Base-by-base conservation (phyloP, 2,797 vertebrate genomes). In the Platyrinchus mystaceus region DNA sequence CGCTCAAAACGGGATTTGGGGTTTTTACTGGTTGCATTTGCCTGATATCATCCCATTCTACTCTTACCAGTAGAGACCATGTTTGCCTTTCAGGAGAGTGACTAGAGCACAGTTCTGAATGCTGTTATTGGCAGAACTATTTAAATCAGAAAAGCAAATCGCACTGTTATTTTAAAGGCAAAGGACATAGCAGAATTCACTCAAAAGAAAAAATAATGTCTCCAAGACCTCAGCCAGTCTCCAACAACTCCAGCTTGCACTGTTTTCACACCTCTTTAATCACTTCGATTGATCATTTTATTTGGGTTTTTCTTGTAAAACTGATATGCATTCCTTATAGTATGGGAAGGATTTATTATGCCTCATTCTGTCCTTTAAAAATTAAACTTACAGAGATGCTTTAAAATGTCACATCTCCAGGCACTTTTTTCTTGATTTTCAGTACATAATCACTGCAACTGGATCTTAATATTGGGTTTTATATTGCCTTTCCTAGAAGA, bases 321-420 rank as follows among this genome's bases (percentile, higher is more conserved):
- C 66, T 75, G 66, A 43, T 74, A 53, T 50, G 50, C 46, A 26
- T 78, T 71, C 30, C 23, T 62, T 73, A 60, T 5, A 56, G 17
- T 46, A 50, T 46, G 41, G 60, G 43, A 84, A 86, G 16, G 60
- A 44, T 79, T 90, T 82, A 73, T 75, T 78, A 71, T 62, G 36
- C 77, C 84, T 96, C 69, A 12, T 92, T 92, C 59, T 92, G 58
- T 74, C 83, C 69, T 83, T 86, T 59, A 55, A 91, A 91, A 88
- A 87, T 93, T 85, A 73, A 94, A 87, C 30, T 92, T 81, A 17
- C 16, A 62, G 71, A 82, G 83, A 87, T 76, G 60, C 20, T 91
- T 91, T 74, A 66, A 75, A 89, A 62, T 58, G 28, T 52, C 81
- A 59, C 77, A 69, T 71, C 26, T 86, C 36, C 74, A 76, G 64